Evolutionary conservation across 2,888 invertebrate genomes (phyloP).

Genomic region (Meganola albula): DNA sequence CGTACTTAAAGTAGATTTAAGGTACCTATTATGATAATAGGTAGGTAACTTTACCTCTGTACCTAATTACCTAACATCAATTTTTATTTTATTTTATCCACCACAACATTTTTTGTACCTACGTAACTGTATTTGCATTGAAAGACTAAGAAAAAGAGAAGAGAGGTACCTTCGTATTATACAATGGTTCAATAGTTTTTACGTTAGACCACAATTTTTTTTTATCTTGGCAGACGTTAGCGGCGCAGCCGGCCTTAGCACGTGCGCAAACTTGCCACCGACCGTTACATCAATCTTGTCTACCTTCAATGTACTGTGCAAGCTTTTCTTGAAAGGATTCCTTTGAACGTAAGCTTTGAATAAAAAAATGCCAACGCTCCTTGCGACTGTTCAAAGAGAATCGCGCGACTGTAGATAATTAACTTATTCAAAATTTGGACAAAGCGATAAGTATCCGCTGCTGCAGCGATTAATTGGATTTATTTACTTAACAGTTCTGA

Average conservation of each 20-base stretch:
- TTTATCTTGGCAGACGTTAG: too few relatives aligned
- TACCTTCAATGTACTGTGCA: slow-evolving; percentile 57
- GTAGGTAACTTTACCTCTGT: too few relatives aligned
- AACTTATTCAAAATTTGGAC: slow-evolving; percentile 66
- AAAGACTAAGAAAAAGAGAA: too few relatives aligned
- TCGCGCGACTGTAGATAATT: slow-evolving; percentile 50
- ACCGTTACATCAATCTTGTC: slow-evolving; percentile 74
- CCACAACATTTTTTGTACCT: too few relatives aligned
- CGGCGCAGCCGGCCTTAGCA: slow-evolving; percentile 62
- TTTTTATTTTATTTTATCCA: too few relatives aligned
- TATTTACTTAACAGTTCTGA: slow-evolving; percentile 65
- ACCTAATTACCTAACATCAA: too few relatives aligned
- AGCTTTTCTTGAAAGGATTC: slow-evolving; percentile 35
- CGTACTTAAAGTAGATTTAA: too few relatives aligned
- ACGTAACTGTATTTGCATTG: too few relatives aligned
- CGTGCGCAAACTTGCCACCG: slow-evolving; percentile 64
- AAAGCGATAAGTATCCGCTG: slow-evolving; percentile 49
- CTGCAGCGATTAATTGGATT: slow-evolving; percentile 61
- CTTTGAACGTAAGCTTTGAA: slow-evolving; percentile 21
- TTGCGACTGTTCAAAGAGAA: slow-evolving; percentile 25
- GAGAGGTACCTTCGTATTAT: too few relatives aligned
- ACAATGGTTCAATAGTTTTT: slow-evolving; percentile 29
- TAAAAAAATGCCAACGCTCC: slow-evolving; percentile 23
- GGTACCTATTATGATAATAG: too few relatives aligned
- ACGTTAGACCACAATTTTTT: slow-evolving; percentile 21